Evolutionary conservation across 2,113 vertebrate species (phyloP).

Genomic region (Mungos mungo): DNA sequence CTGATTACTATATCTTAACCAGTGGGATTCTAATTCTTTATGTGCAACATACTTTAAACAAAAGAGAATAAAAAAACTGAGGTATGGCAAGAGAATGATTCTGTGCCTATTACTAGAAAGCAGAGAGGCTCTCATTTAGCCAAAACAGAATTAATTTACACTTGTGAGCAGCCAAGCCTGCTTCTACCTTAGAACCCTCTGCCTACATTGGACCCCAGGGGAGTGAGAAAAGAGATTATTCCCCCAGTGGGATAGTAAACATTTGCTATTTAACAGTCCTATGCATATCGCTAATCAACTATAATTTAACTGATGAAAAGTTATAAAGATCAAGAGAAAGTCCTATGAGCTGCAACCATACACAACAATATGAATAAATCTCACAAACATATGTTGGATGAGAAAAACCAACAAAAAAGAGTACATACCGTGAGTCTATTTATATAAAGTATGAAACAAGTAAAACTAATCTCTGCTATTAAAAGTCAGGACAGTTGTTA

Average conservation of each 20-base stretch:
- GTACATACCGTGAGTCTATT: not conserved
- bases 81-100: not conserved
- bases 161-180: not conserved
- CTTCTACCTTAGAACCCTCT: conserved; percentile 54
- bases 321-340: conserved; percentile 75
- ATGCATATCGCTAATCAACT: conserved; percentile 72
- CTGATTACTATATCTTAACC: not conserved
- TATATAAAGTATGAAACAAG: conserved; percentile 39
- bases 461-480: conserved; percentile 37
- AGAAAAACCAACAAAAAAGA: conserved; percentile 44
- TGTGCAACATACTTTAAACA: not conserved
- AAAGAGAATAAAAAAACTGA: conserved; percentile 2
- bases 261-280: conserved; percentile 69
- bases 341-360: conserved; percentile 12
- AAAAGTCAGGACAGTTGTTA: conserved; percentile 6
- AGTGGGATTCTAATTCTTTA: conserved; percentile 24
- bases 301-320: conserved; percentile 77
- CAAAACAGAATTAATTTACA: conserved; percentile 15
- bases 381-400: conserved; percentile 6
- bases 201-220: conserved; percentile 23
- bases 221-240: conserved; percentile 63
- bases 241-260: conserved; percentile 66
- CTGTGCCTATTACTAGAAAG: conserved; percentile 48
- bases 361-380: not conserved
- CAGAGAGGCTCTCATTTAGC: conserved; percentile 25